Percentiles rank a stretch among this genome's conserved stretches.
Conservation (phyloP, 2,113 vertebrate species). For the Nibea albiflora region DNA sequence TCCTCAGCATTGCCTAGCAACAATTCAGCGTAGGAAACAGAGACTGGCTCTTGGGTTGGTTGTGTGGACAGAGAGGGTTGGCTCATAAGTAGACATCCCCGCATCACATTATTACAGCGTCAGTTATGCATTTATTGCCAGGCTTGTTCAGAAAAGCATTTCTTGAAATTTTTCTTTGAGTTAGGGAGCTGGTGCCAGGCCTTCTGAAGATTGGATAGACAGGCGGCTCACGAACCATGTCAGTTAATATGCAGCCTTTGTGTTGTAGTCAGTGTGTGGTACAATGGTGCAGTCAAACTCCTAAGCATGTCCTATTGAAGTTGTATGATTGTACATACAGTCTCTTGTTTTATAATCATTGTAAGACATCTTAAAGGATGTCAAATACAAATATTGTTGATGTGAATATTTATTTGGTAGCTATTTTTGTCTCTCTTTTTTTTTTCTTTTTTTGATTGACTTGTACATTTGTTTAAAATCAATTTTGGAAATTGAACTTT, state of each 20-base stretch:
- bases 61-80: conserved; percentile 58
- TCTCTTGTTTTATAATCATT: conserved; percentile 86
- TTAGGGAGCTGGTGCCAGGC: conserved; percentile 46
- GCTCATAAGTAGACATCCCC: conserved; percentile 65
- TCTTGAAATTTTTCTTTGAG: conserved; percentile 45
- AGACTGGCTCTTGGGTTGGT: conserved; percentile 59
- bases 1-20: conserved; percentile 83
- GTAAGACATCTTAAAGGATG: conserved; percentile 77
- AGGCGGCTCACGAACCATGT: conserved; percentile 62
- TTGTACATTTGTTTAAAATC: conserved; percentile 74
- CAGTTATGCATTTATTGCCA: conserved; percentile 48
- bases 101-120: conserved; percentile 63
- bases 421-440: conserved; percentile 47
- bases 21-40: conserved; percentile 68
- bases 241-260: conserved; percentile 81
- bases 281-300: conserved; percentile 80
- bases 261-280: conserved; percentile 83
- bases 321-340: conserved; percentile 83
- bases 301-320: conserved; percentile 84
- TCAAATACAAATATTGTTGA: conserved; percentile 76
- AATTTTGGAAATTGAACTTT: conserved; percentile 68
- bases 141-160: conserved; percentile 28
- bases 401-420: conserved; percentile 85
- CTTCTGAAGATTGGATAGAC: conserved; percentile 32
- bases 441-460: conserved; percentile 57